Evolutionary conservation across 2,888 invertebrate genomes (phyloP), one percentile per base, ranked within the genome.

Genomic region (Campoplex capitator): DNA sequence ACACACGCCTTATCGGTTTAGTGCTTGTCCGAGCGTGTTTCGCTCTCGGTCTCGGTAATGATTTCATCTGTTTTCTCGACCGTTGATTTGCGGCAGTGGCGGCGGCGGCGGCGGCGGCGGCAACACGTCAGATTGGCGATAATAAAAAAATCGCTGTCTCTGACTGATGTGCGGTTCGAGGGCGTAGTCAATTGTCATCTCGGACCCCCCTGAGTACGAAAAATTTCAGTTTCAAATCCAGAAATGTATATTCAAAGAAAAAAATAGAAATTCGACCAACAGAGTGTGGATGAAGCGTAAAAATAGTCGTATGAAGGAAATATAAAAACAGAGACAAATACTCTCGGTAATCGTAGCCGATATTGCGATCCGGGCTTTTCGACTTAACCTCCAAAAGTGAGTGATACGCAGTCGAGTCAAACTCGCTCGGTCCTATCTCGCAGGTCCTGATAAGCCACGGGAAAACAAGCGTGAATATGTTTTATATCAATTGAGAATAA

Each of bases 371-470:
- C 45, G 62, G 62, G 18, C 16, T 67, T 65, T 82, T 51, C 65
- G 74, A 48, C 58, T 13, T 85, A 85, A 85, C 85, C 85, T 84
- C 56, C 6, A 84, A 84, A 68, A 79, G 56, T 67, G 56, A 73
- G 70, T 51, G n/a, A 32, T 38, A 54, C 78, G 65, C 73, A 54
- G 45, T 56, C 51, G n/a, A 1, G 28, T 58, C 32, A 7, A 42
- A 42, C 6, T 54, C 16, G 23, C 62, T 62, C 32, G 62, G 16
- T 45, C 73, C 23, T 83, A 77, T 77, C 45, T 74, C 54, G 28
- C 48, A 18, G 35, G 35, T 35, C 23, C 51, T 7, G 71, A 83
- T 78, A 83, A 78, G 42, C 32, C 62, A 73, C 51, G 35, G 65
- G 35, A 42, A 42, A 68, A 18, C 16, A 13, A 54, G 32, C 32